phyloP scores from a whole-genome alignment of 2,797 vertebrate genomes.

The Coregonus ussuriensis region DNA sequence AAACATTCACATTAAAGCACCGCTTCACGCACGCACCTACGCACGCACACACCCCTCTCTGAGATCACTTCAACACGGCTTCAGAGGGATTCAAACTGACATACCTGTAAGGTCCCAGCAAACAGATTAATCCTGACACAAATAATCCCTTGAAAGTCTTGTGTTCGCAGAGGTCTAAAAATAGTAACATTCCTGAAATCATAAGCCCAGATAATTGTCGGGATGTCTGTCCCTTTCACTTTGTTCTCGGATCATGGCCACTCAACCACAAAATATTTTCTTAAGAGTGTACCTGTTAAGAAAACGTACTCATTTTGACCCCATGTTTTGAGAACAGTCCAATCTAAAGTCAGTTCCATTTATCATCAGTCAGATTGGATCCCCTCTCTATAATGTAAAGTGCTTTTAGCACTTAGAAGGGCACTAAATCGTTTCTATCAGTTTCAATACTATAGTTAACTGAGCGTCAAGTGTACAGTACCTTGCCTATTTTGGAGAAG shows the following conservation, averaged over 20 bases:
- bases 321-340: slow-evolving; percentile 39
- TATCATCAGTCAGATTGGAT: slow-evolving; percentile 3
- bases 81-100: slow-evolving; percentile 6
- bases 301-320: neutral
- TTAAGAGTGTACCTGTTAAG: neutral
- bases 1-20: neutral
- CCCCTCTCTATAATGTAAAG: neutral
- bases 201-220: slow-evolving; percentile 43
- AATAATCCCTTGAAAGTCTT: slow-evolving; percentile 24
- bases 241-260: slow-evolving; percentile 19
- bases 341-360: slow-evolving; percentile 27
- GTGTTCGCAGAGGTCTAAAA: slow-evolving; percentile 35
- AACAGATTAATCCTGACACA: slow-evolving; percentile 19
- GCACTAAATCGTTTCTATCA: neutral
- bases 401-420: neutral
- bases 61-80: neutral
- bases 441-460: neutral
- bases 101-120: slow-evolving; percentile 10
- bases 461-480: slow-evolving; percentile 41
- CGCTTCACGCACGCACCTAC: neutral
- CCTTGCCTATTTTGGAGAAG: slow-evolving; percentile 90
- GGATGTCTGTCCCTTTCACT: slow-evolving; percentile 48
- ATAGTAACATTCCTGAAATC: slow-evolving; percentile 41
- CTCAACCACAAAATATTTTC: slow-evolving; percentile 52
- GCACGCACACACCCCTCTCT: neutral